phyloP scores from a whole-genome alignment of 2,888 invertebrate genomes.

The Cactoblastis cactorum region DNA sequence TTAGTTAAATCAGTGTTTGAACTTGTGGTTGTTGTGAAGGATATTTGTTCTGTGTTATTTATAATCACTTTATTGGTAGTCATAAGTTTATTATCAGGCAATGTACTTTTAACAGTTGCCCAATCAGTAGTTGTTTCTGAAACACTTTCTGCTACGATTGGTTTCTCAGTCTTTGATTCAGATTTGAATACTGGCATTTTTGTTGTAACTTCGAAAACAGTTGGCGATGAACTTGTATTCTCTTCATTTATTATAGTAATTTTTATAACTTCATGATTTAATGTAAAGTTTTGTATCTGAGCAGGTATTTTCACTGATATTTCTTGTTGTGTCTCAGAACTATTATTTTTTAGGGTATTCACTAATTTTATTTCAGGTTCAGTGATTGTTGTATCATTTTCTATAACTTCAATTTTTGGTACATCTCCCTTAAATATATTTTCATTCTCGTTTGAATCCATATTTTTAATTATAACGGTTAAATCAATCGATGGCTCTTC shows the following conservation, averaged over 20 bases:
- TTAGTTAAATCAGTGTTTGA: not conserved
- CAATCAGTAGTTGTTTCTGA: conserved; percentile 18
- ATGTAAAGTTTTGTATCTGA: conserved; percentile 20
- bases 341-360: conserved; percentile 15
- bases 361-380: conserved; percentile 19
- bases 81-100: not conserved
- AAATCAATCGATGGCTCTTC: conserved; percentile 55
- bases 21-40: not conserved
- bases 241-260: conserved; percentile 45
- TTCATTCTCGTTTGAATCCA: conserved; percentile 26
- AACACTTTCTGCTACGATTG: conserved; percentile 13
- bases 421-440: conserved; percentile 35
- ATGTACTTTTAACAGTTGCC: not conserved
- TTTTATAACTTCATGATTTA: conserved; percentile 43
- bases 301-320: conserved; percentile 20
- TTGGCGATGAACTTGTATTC: conserved; percentile 31
- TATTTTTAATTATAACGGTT: conserved; percentile 59
- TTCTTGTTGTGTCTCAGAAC: conserved; percentile 17
- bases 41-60: not conserved
- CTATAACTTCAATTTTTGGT: conserved; percentile 32
- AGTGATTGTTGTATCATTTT: conserved; percentile 26
- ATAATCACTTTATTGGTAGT: not conserved
- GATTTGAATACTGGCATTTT: conserved; percentile 42
- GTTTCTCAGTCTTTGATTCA: conserved; percentile 13
- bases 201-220: conserved; percentile 51